Percentiles rank a stretch among this genome's conserved stretches.
These are phyloP conservation scores for Syngnathoides biaculeatus DNA, from an alignment of 2,113 vertebrate species.

Conservation along the genomic window DNA sequence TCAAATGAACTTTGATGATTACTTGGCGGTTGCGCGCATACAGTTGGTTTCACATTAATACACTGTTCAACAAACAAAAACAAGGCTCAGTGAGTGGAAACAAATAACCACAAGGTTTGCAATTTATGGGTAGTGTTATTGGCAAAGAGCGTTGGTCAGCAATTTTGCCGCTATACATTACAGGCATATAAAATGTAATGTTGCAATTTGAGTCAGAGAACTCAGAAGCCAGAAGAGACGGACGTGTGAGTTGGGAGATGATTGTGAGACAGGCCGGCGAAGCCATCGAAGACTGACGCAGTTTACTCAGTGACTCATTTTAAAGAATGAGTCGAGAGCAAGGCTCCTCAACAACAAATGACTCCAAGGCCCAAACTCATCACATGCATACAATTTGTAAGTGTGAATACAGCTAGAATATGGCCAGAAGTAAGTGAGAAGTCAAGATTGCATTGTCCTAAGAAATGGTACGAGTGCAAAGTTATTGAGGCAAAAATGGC, in stretches of 20 bases:
- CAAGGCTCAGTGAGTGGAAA: not conserved
- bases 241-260: constrained; percentile 29
- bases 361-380: constrained; percentile 18
- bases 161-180: not conserved
- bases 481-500: not conserved
- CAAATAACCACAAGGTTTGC: not conserved
- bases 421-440: not conserved
- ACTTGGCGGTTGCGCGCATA: not conserved
- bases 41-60: not conserved
- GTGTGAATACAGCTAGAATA: not conserved
- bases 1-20: not conserved
- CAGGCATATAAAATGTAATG: constrained; percentile 1
- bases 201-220: not conserved
- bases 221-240: not conserved
- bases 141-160: not conserved
- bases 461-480: not conserved
- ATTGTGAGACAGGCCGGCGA: constrained; percentile 37
- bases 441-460: not conserved
- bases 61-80: not conserved
- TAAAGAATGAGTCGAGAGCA: constrained; percentile 25
- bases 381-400: not conserved
- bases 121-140: not conserved
- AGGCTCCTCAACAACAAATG: constrained; percentile 56
- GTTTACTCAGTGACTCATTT: constrained; percentile 41
- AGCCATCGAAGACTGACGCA: constrained; percentile 40